Conservation (phyloP, 30 jellyfish, hydroid and myxozoan genomes). For the Clytia hemisphaerica region DNA sequence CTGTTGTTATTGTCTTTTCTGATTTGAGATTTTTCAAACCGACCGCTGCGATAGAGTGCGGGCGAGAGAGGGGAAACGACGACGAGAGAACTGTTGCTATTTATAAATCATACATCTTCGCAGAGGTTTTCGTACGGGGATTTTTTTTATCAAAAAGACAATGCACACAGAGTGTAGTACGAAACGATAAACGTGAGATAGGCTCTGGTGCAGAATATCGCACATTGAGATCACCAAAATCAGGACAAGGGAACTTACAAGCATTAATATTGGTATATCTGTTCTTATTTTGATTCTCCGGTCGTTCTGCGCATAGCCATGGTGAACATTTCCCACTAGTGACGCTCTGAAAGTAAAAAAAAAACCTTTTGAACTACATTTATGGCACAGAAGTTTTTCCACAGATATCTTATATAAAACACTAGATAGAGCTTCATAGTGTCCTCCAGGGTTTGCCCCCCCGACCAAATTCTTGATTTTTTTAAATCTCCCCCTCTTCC, state of each 20-base stretch:
- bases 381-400: neutral
- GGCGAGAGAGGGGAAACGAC: too few relatives aligned
- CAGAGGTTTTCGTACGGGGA: too few relatives aligned
- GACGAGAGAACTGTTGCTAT: too few relatives aligned
- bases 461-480: neutral
- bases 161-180: too few relatives aligned
- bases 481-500: neutral
- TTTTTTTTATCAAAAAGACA: too few relatives aligned
- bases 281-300: slow-evolving; percentile 74
- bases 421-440: neutral
- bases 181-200: too few relatives aligned
- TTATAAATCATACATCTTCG: too few relatives aligned
- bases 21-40: too few relatives aligned
- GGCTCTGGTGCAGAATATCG: too few relatives aligned
- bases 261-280: slow-evolving; percentile 86
- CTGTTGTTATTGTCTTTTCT: too few relatives aligned
- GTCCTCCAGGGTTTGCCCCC: neutral
- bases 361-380: neutral
- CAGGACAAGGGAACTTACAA: slow-evolving; percentile 40
- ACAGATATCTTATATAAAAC: neutral
- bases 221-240: neutral
- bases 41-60: too few relatives aligned
- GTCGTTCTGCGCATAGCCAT: slow-evolving; percentile 59
- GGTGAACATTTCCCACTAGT: slow-evolving; percentile 83
- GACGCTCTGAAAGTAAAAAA: slow-evolving; percentile 19